A percentile compares a stretch with the other conserved stretches of the same genome.
These are phyloP conservation scores for Hydrocynus forskahlii DNA, from an alignment of 2,797 vertebrate genomes.

Conservation along the genomic window DNA sequence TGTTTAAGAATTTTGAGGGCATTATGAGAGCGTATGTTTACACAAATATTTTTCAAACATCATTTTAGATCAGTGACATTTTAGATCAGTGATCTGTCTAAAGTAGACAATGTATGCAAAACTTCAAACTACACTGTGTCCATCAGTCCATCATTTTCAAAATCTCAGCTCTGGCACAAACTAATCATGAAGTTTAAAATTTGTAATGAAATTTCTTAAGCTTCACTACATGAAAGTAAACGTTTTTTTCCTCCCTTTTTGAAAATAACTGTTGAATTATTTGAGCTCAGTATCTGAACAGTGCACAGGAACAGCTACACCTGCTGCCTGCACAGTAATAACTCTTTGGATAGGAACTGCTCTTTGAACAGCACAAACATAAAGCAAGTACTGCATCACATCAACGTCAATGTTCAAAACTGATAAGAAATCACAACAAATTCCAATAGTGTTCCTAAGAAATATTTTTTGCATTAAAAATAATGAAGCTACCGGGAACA, in stretches of 20 bases:
- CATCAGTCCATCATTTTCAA: too few species aligned
- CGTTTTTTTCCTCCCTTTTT: neutral
- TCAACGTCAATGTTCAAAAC: neutral
- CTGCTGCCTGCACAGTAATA: neutral
- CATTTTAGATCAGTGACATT: too few species aligned
- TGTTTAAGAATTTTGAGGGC: too few species aligned
- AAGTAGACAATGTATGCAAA: too few species aligned
- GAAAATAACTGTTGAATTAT: neutral
- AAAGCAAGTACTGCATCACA: neutral
- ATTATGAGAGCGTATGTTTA: too few species aligned
- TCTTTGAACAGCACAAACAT: neutral
- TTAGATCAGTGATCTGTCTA: too few species aligned
- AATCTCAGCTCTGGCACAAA: constrained; percentile 17
- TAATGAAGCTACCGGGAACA: neutral
- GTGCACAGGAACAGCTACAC: neutral
- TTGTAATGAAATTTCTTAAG: constrained; percentile 17
- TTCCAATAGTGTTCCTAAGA: neutral
- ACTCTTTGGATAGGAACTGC: neutral
- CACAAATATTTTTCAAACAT: too few species aligned
- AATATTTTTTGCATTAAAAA: neutral
- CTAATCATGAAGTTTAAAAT: too few species aligned
- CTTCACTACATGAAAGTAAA: neutral
- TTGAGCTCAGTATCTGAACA: neutral
- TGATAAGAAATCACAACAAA: neutral
- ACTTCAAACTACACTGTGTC: too few species aligned